These are phyloP conservation scores for Caenorhabditis angaria DNA, from an alignment of 2,888 invertebrate species.

Conservation along the genomic window DNA sequence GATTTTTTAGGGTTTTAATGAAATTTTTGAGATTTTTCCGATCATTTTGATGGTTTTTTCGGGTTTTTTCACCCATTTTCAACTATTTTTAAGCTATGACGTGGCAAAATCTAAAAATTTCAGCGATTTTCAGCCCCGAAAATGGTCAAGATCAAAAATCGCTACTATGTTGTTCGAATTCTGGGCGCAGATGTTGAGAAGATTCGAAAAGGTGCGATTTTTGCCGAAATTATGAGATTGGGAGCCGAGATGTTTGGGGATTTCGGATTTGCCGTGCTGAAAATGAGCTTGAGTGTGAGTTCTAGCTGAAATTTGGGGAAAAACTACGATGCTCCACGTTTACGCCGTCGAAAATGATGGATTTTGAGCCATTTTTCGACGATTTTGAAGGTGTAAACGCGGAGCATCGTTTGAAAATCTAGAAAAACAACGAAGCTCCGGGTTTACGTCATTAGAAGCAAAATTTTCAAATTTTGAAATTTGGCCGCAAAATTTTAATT, in stretches of 20 bases:
- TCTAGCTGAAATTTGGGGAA: not conserved
- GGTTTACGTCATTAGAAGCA: too few relatives aligned
- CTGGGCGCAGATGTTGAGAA: constrained; percentile 22
- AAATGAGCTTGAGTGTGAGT: constrained; percentile 41
- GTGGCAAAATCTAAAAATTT: not conserved
- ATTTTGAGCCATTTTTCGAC: too few relatives aligned
- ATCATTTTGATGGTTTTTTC: constrained; percentile 4
- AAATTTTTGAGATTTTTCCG: constrained; percentile 14
- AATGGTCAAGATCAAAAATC: constrained; percentile 50
- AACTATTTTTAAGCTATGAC: not conserved
- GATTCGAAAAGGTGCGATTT: constrained; percentile 18
- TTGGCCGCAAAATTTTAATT: too few relatives aligned
- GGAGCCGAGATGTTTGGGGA: constrained; percentile 52
- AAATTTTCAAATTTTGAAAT: too few relatives aligned
- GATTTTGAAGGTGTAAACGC: too few relatives aligned
- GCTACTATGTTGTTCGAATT: constrained; percentile 46
- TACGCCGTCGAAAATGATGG: not conserved
- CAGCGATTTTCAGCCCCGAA: not conserved
- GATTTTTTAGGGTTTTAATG: constrained; percentile 9
- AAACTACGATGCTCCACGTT: not conserved
- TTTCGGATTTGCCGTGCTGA: constrained; percentile 41
- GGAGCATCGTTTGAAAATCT: too few relatives aligned
- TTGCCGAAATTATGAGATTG: constrained; percentile 38
- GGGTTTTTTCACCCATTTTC: not conserved
- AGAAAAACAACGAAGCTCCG: too few relatives aligned